Percentiles rank a stretch among this genome's conserved stretches.
Evolutionary conservation across 1,140 invertebrate genomes (phyloP).

Genomic region (Helicoverpa armigera): DNA sequence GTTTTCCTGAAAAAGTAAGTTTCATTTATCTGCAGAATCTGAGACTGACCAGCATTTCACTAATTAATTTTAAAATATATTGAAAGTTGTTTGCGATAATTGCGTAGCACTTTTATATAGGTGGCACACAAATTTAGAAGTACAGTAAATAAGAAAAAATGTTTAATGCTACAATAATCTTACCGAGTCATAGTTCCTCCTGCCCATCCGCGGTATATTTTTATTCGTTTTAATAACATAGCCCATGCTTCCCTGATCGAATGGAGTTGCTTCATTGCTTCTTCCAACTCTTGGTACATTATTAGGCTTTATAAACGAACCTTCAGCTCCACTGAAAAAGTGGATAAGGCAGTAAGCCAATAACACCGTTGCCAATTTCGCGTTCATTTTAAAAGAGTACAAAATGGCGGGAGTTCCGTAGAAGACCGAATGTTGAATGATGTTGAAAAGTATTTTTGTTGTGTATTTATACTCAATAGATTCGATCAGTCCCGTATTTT

Average conservation of each 20-base stretch:
- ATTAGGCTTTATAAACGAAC: constrained; percentile 81
- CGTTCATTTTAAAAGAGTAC: constrained; percentile 65
- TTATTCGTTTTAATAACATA: constrained; percentile 83
- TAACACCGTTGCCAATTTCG: constrained; percentile 63
- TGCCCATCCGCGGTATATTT: constrained; percentile 81
- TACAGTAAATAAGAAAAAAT: no score
- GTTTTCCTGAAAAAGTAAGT: constrained; percentile 68
- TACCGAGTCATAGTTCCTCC: constrained; percentile 81
- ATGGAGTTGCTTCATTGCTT: constrained; percentile 76
- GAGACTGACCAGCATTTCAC: no score
- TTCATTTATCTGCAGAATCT: no score
- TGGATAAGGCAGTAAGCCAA: constrained; percentile 69
- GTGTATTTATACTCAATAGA: constrained; percentile 62
- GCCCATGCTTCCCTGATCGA: constrained; percentile 73
- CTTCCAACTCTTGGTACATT: constrained; percentile 82
- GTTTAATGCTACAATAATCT: constrained; percentile 44
- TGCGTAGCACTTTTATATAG: no score
- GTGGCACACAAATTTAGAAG: no score
- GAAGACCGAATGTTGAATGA: constrained; percentile 20
- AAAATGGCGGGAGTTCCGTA: constrained; percentile 45
- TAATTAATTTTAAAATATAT: no score
- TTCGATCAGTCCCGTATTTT: constrained; percentile 71
- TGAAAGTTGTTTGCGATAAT: no score
- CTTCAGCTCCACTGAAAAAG: constrained; percentile 65
- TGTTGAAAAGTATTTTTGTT: constrained; percentile 5